These are phyloP conservation scores for Mionectes olivaceus DNA, from an alignment of 2,797 vertebrate genomes.

Conservation along the genomic window DNA sequence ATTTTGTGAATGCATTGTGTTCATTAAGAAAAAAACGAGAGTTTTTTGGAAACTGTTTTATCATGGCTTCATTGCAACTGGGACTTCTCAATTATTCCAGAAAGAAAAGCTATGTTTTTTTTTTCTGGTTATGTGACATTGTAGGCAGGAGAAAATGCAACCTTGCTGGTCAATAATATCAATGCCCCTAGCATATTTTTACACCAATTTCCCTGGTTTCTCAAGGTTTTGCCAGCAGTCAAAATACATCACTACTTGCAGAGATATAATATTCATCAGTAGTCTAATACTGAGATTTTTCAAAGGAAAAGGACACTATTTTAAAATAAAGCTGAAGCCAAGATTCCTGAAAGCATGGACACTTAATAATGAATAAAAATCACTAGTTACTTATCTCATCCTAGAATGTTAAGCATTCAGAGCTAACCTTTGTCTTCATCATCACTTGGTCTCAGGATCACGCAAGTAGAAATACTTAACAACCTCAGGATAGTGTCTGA, in stretches of 20 bases:
- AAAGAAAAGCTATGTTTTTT: accelerated
- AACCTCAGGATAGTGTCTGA: background rate
- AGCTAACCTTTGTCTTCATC: background rate
- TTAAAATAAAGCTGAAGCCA: background rate
- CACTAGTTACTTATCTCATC: background rate
- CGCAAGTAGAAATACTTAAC: background rate
- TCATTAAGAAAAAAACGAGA: background rate
- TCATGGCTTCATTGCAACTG: background rate
- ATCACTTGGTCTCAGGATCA: background rate
- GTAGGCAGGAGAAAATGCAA: background rate
- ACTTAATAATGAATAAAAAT: background rate
- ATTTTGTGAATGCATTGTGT: background rate
- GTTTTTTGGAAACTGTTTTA: background rate
- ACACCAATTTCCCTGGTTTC: background rate
- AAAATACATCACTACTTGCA: background rate
- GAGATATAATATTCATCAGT: background rate
- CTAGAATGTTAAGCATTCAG: background rate
- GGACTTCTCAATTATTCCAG: background rate
- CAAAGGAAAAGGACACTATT: background rate
- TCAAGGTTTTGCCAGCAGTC: background rate
- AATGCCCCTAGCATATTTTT: background rate
- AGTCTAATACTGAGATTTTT: background rate
- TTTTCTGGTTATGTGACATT: background rate
- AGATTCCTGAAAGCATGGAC: background rate
- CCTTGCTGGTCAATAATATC: background rate